Conservation (phyloP, 2,888 invertebrate genomes). For the Acanthoscelides obtectus region DNA sequence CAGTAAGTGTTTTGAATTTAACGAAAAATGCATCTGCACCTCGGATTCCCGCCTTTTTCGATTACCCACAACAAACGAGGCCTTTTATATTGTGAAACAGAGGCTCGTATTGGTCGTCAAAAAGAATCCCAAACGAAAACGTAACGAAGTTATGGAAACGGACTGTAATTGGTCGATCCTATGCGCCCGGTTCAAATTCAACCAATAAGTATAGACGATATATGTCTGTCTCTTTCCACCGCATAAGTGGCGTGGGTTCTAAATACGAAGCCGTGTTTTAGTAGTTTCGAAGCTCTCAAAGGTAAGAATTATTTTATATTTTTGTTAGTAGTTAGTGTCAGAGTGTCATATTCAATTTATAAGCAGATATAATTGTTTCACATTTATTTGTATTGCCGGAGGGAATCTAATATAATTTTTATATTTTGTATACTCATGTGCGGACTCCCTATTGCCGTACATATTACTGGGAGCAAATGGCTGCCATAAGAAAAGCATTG, state of each 20-base stretch:
- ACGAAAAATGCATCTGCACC: not conserved
- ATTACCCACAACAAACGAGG: not conserved
- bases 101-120: constrained; percentile 28
- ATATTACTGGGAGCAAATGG: constrained; percentile 51
- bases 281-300: constrained; percentile 53
- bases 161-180: constrained; percentile 52
- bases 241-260: constrained; percentile 61
- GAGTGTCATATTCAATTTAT: constrained; percentile 43
- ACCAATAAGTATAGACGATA: constrained; percentile 48
- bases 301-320: constrained; percentile 58
- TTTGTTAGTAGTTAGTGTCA: constrained; percentile 51
- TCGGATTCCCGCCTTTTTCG: not conserved
- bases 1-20: not conserved
- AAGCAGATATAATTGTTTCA: constrained; percentile 38
- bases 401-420: constrained; percentile 22
- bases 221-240: constrained; percentile 52
- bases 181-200: constrained; percentile 57
- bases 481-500: constrained; percentile 54
- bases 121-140: constrained; percentile 54
- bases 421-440: constrained; percentile 23
- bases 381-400: constrained; percentile 32
- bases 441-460: constrained; percentile 35
- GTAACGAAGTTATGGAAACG: constrained; percentile 49
- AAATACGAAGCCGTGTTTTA: constrained; percentile 59
- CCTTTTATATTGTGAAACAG: constrained; percentile 42